A percentile compares a stretch with the other conserved stretches of the same genome.
Evolutionary conservation across 2,797 vertebrate species (phyloP).

Genomic region (Rhincodon typus): DNA sequence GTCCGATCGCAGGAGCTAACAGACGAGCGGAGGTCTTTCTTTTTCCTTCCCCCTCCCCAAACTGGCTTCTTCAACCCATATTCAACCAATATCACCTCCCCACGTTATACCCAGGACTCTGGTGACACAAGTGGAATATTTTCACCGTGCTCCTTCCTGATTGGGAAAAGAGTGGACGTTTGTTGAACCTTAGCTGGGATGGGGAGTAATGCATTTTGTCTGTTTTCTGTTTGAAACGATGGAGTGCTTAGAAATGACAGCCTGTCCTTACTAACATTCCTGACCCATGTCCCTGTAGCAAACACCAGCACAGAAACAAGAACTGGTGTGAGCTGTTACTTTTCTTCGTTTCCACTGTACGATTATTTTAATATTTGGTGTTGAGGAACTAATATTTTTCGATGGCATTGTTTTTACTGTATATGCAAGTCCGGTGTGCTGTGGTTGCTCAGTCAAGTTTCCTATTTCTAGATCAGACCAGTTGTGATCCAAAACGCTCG

Average conservation of each 20-base stretch:
- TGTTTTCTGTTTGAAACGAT: neutral
- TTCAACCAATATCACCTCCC: neutral
- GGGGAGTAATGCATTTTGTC: neutral
- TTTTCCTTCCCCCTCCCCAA: neutral
- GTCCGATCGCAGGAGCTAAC: neutral
- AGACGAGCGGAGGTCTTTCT: neutral
- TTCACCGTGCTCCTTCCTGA: neutral
- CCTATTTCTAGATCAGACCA: neutral
- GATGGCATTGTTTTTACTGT: constrained; percentile 34
- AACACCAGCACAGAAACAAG: neutral
- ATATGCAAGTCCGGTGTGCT: constrained; percentile 12
- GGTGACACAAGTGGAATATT: neutral
- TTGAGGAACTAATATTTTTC: constrained; percentile 34
- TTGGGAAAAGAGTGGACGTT: neutral
- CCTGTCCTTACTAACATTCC: neutral
- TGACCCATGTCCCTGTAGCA: constrained; percentile 8
- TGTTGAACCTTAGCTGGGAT: neutral
- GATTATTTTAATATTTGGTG: constrained; percentile 26
- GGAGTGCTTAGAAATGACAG: neutral
- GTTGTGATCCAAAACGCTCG: neutral
- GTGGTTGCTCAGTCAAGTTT: constrained; percentile 32
- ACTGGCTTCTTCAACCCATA: neutral
- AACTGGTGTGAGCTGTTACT: neutral
- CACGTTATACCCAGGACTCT: neutral
- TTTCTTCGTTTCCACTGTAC: constrained; percentile 2